Conservation (phyloP, 2,113 vertebrate genomes). For the Rhinogobius similis region DNA sequence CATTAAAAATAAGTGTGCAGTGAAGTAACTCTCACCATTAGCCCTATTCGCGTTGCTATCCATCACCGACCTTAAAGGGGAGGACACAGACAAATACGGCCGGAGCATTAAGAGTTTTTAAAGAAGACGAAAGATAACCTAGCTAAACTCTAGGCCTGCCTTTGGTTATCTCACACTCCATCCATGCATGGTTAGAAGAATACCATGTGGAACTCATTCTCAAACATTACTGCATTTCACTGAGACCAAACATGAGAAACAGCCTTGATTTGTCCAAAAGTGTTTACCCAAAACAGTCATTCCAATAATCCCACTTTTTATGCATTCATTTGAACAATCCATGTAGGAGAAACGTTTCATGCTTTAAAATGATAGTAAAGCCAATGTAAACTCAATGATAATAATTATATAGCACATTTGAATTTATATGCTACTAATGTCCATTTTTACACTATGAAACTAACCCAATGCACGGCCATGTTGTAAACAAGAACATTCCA, state of each 20-base stretch:
- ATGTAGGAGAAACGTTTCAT: too few species aligned
- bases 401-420: too few species aligned
- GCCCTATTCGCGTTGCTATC: constrained; percentile 67
- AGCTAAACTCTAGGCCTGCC: constrained; percentile 47
- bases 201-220: constrained; percentile 36
- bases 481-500: constrained; percentile 14
- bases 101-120: constrained; percentile 45
- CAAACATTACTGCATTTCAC: constrained; percentile 33
- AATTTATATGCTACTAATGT: too few species aligned
- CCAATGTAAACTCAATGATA: too few species aligned
- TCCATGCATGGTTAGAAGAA: constrained; percentile 54
- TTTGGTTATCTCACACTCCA: constrained; percentile 67
- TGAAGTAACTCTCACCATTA: constrained; percentile 54
- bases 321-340: too few species aligned
- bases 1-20: constrained; percentile 25
- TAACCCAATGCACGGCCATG: constrained; percentile 2
- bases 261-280: too few species aligned
- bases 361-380: too few species aligned
- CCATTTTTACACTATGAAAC: neutral
- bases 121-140: constrained; percentile 66
- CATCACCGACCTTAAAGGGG: constrained; percentile 66
- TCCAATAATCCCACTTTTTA: too few species aligned
- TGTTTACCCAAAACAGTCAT: too few species aligned
- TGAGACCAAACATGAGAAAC: constrained; percentile 1
- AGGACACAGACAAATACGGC: constrained; percentile 74